phyloP scores from a whole-genome alignment of 2,888 invertebrate species.

The Coelinius sp. region DNA sequence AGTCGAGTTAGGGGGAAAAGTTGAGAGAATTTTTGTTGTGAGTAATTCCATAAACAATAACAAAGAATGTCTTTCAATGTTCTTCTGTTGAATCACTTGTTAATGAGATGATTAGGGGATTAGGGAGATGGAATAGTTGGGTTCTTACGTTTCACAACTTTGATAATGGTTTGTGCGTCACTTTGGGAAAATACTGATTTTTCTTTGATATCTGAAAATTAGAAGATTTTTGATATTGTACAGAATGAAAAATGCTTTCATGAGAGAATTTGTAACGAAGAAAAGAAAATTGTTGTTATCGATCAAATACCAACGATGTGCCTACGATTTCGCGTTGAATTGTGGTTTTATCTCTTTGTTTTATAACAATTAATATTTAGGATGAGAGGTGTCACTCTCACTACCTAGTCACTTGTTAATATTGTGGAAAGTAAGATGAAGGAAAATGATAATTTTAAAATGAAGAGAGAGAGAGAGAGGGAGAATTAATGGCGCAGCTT shows the following conservation, averaged over 20 bases:
- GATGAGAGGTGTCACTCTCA: conserved; percentile 63
- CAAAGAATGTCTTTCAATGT: too few relatives aligned
- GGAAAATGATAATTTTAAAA: conserved; percentile 30
- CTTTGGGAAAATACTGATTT: not conserved
- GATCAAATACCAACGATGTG: conserved; percentile 58
- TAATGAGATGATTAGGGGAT: not conserved
- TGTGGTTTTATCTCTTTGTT: conserved; percentile 37
- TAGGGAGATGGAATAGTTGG: not conserved
- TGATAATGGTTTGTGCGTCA: not conserved
- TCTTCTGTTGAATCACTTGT: not conserved
- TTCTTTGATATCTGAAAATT: not conserved
- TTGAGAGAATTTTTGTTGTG: not conserved
- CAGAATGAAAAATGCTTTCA: not conserved
- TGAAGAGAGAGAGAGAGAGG: conserved; percentile 55
- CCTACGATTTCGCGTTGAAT: conserved; percentile 57
- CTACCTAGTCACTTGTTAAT: conserved; percentile 69
- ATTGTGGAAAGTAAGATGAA: conserved; percentile 47
- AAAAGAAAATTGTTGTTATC: not conserved
- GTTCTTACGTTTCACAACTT: not conserved
- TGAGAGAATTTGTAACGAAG: conserved; percentile 4
- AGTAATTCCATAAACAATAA: too few relatives aligned
- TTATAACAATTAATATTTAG: conserved; percentile 52
- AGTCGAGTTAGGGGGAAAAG: not conserved
- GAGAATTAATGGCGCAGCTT: conserved; percentile 62
- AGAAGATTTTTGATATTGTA: not conserved